Evolutionary conservation across 2,888 invertebrate species (phyloP), one percentile per base, ranked within the genome.

Genomic region (Volucella zonaria): DNA sequence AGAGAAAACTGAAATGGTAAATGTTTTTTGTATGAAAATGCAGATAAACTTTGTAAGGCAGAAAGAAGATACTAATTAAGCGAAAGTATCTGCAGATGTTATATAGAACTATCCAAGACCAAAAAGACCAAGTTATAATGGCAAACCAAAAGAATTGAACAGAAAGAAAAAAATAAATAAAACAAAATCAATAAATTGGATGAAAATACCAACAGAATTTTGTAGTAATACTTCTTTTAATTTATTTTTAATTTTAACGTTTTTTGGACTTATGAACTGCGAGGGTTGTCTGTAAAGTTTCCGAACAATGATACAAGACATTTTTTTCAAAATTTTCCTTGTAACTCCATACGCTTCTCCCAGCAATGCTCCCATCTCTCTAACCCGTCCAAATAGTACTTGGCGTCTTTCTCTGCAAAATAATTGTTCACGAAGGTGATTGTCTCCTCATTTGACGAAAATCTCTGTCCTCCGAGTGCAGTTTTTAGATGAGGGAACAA

Each of bases 161-260:
- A 18, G 51, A 62, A 75, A 83, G 43, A 45, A 51, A 70, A 23
- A 11, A 31, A 42, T 49, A 75, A 58, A 75, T 11, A 58, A 70
- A 54, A 71, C 62, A 56, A 51, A 83, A 79, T 59, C 47, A 80
- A 83, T 83, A 83, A 83, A 83, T 83, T 83, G 83, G 80, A 83
- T 83, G 83, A 43, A 80, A 75, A 66, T 67, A 79, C 73, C 31
- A 31, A 73, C 12, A 70, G n/a, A 61, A 23, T 14, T 11, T n/a
- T 45, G 40, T 58, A 47, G 15, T 38, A 31, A 31, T 6, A 31
- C 4, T 31, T 31, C 6, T 31, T 31, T 31, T 31, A 31, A 31
- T 31, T 31, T 6, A 45, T 11, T 52, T 54, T 68, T 67, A 43
- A 11, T 43, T 61, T 61, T 52, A 42, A 14, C 14, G 14, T 14